Conservation (phyloP, 2,113 vertebrate species). For the Ciconia boyciana region DNA sequence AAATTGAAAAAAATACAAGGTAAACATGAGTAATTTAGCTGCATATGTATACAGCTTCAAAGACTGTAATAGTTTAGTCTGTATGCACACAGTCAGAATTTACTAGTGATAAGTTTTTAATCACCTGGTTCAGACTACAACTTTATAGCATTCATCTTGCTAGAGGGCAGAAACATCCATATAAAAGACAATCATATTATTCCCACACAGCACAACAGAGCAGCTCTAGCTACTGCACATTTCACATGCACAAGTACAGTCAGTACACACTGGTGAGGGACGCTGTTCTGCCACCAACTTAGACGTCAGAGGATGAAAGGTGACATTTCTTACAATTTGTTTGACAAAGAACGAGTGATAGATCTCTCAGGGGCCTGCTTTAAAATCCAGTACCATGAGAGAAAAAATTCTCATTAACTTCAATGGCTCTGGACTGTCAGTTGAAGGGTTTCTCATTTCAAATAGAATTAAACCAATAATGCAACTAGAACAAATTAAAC, state of each 20-base stretch:
- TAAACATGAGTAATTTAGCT: background rate
- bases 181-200: background rate
- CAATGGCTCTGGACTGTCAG: background rate
- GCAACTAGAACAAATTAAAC: background rate
- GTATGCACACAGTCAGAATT: accelerated
- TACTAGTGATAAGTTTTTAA: background rate
- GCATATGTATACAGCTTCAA: background rate
- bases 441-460: background rate
- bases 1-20: background rate
- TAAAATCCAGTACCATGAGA: background rate
- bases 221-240: background rate
- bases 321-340: background rate
- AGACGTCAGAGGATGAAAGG: background rate
- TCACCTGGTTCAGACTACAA: background rate
- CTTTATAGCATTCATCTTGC: background rate
- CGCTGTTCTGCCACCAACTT: background rate
- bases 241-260: background rate
- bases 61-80: background rate
- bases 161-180: background rate
- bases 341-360: background rate
- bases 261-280: background rate
- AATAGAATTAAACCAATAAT: background rate
- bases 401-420: background rate
- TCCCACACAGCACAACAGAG: background rate
- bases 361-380: background rate